These are phyloP conservation scores for Marronus borbonicus DNA, from an alignment of 2,888 invertebrate species.

Conservation along the genomic window DNA sequence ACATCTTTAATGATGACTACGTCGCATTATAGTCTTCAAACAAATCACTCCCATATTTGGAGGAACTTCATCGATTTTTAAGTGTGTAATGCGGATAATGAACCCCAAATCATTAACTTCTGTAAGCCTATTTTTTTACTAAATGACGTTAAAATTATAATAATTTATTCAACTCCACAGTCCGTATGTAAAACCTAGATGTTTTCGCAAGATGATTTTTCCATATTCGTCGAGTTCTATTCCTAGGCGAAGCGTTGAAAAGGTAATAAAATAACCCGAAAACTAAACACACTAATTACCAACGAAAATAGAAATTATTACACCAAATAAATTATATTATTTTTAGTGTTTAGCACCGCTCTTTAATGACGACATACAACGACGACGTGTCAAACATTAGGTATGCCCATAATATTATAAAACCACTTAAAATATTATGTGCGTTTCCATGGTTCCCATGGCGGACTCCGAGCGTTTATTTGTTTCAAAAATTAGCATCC, in stretches of 20 bases:
- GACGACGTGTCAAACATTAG: slow-evolving; percentile 42
- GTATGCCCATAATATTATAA: slow-evolving; percentile 41
- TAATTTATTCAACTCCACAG: neutral
- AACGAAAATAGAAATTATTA: slow-evolving; percentile 34
- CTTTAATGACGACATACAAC: slow-evolving; percentile 34
- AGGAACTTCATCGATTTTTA: no score
- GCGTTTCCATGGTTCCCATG: slow-evolving; percentile 38
- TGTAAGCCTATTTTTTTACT: neutral
- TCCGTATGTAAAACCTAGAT: neutral
- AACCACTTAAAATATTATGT: slow-evolving; percentile 44
- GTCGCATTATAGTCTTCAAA: no score
- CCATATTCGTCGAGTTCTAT: neutral
- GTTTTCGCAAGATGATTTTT: neutral
- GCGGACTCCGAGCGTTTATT: slow-evolving; percentile 21
- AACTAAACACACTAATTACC: slow-evolving; percentile 5
- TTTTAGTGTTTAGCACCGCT: slow-evolving; percentile 39
- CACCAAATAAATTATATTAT: slow-evolving; percentile 46
- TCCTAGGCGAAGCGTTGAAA: neutral
- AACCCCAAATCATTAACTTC: no score
- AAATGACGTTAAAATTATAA: neutral
- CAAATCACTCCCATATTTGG: no score
- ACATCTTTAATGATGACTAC: no score
- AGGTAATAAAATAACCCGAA: slow-evolving; percentile 5
- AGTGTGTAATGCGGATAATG: no score
- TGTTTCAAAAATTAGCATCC: slow-evolving; percentile 39